Percentiles rank a stretch among this genome's conserved stretches.
Evolutionary conservation across 2,888 invertebrate genomes (phyloP).

Genomic region (Eupithecia centaureata): DNA sequence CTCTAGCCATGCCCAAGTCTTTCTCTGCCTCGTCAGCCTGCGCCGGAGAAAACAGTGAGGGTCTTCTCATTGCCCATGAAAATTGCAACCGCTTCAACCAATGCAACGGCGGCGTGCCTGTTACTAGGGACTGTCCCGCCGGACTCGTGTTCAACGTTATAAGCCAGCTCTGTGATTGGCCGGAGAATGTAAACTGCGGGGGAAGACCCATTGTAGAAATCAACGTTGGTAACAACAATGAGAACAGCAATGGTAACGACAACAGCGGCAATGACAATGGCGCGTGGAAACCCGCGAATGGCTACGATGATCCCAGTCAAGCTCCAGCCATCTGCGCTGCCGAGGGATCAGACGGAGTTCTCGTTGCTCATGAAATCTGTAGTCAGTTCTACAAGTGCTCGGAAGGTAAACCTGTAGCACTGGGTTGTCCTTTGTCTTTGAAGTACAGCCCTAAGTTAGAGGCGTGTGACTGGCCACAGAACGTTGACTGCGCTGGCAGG

Average conservation of each 20-base stretch:
- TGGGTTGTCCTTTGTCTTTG: conserved; percentile 46
- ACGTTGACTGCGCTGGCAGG: conserved; percentile 52
- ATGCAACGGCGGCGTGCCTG: conserved; percentile 31
- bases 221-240: background rate
- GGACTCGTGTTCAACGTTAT: conserved; percentile 36
- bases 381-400: conserved; percentile 52
- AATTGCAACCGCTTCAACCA: conserved; percentile 42
- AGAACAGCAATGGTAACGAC: background rate
- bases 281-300: conserved; percentile 10
- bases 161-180: conserved; percentile 39
- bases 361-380: conserved; percentile 52
- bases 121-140: conserved; percentile 30
- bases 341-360: conserved; percentile 31
- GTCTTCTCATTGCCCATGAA: conserved; percentile 40
- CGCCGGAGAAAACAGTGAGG: conserved; percentile 25
- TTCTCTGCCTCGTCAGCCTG: conserved; percentile 28
- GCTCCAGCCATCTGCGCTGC: conserved; percentile 39
- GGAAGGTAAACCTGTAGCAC: conserved; percentile 42
- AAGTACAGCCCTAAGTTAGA: conserved; percentile 48
- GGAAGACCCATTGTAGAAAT: conserved; percentile 25
- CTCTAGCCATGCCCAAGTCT: conserved; percentile 18
- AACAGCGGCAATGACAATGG: background rate
- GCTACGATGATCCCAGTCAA: conserved; percentile 33
- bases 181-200: conserved; percentile 32
- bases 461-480: conserved; percentile 53